phyloP scores from a whole-genome alignment of 1,140 invertebrate species.

The Drosophila ambigua region DNA sequence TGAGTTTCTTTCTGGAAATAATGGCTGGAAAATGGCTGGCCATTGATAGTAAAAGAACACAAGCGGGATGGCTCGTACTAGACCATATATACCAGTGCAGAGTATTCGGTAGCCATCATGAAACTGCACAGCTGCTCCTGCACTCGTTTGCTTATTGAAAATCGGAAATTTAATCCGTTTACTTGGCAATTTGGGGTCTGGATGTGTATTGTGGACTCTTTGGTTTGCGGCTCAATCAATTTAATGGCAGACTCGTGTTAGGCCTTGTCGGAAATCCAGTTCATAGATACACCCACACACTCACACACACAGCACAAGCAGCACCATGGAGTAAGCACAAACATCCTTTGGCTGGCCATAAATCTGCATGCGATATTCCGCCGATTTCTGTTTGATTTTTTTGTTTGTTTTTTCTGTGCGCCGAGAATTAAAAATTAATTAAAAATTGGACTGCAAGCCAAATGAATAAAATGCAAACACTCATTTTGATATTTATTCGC shows the following conservation, averaged over 20 bases:
- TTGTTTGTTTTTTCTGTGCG: slow-evolving; percentile 2
- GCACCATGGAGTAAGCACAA: not conserved
- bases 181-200: slow-evolving; percentile 50
- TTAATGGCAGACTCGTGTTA: slow-evolving; percentile 75
- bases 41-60: no score
- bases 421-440: slow-evolving; percentile 44
- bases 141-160: slow-evolving; percentile 25
- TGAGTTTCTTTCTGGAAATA: not conserved
- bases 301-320: not conserved
- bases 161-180: slow-evolving; percentile 72
- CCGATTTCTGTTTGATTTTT: slow-evolving; percentile 17
- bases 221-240: slow-evolving; percentile 73
- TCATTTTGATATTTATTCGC: slow-evolving; percentile 8
- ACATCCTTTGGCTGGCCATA: slow-evolving; percentile 19
- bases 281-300: slow-evolving; percentile 19
- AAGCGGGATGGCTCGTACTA: no score
- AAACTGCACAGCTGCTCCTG: not conserved
- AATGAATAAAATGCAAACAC: slow-evolving; percentile 31
- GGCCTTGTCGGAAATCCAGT: slow-evolving; percentile 54
- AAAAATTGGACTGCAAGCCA: slow-evolving; percentile 26
- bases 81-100: not conserved
- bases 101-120: slow-evolving; percentile 10
- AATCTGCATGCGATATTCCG: slow-evolving; percentile 5
- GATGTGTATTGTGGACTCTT: slow-evolving; percentile 64
- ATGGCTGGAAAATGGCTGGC: not conserved